Conservation (phyloP, 2,113 vertebrate genomes). For the Takifugu bimaculatus region DNA sequence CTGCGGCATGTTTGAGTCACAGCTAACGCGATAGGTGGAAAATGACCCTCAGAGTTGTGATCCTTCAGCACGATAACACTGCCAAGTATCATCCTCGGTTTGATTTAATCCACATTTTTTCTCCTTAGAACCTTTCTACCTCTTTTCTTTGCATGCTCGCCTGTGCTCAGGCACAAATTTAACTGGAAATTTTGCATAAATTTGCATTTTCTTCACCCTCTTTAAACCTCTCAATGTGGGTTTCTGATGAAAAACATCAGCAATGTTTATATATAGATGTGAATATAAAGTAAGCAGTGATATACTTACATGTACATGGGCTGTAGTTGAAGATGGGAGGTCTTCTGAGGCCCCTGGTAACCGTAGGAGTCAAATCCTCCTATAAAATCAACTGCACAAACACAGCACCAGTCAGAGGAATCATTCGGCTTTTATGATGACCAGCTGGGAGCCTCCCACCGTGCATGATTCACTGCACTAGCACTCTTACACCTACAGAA, state of each 20-base stretch:
- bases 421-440: not conserved
- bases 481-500: conserved; percentile 29
- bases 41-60: too few species aligned
- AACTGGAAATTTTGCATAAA: too few species aligned
- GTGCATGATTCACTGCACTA: conserved; percentile 35
- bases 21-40: too few species aligned
- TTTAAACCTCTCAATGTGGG: not conserved
- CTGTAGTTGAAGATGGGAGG: conserved; percentile 96
- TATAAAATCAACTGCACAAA: conserved; percentile 94
- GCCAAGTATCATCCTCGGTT: too few species aligned
- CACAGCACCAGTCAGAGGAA: conserved; percentile 35
- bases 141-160: too few species aligned
- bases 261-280: not conserved
- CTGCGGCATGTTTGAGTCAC: too few species aligned
- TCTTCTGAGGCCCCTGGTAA: conserved; percentile 99
- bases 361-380: conserved; percentile 98
- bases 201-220: not conserved
- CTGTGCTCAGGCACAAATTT: too few species aligned
- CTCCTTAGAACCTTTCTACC: not conserved
- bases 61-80: too few species aligned
- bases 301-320: conserved; percentile 99
- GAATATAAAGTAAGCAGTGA: not conserved
- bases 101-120: not conserved
- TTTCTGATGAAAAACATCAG: not conserved
- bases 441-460: conserved; percentile 27